phyloP scores from a whole-genome alignment of 2,113 vertebrate genomes.

The Chamaea fasciata region DNA sequence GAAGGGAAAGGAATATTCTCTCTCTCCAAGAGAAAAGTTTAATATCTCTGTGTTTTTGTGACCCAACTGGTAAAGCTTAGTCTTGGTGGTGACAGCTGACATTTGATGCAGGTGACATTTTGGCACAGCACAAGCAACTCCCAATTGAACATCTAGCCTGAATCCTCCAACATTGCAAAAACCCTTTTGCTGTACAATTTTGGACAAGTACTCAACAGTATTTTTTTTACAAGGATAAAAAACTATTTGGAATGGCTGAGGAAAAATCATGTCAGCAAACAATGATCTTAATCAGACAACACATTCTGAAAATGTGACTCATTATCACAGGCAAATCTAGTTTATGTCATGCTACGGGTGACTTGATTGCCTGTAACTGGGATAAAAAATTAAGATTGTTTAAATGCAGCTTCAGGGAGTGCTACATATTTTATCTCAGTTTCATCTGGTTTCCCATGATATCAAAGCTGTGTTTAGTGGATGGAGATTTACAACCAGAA shows the following conservation, averaged over 20 bases:
- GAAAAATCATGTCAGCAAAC: background rate
- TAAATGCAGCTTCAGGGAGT: slow-evolving; percentile 26
- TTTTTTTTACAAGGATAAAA: background rate
- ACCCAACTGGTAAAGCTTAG: background rate
- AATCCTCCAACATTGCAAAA: background rate
- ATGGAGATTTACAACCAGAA: slow-evolving; percentile 52
- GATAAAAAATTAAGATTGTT: background rate
- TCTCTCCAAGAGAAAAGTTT: background rate
- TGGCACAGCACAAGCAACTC: background rate
- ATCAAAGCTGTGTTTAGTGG: slow-evolving; percentile 38
- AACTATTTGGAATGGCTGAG: background rate
- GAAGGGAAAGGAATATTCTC: background rate
- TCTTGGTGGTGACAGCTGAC: background rate
- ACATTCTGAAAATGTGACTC: background rate
- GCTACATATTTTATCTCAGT: slow-evolving; percentile 18
- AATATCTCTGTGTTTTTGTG: background rate
- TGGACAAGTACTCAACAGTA: background rate
- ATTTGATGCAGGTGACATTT: background rate
- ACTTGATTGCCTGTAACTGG: background rate
- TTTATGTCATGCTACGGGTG: background rate
- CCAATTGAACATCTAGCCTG: background rate
- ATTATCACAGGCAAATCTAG: background rate
- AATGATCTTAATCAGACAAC: background rate
- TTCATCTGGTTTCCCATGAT: slow-evolving; percentile 57
- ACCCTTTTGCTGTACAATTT: background rate